Base-by-base conservation (phyloP, 1,140 invertebrate genomes). In the Pemphigus obesinymphae region DNA sequence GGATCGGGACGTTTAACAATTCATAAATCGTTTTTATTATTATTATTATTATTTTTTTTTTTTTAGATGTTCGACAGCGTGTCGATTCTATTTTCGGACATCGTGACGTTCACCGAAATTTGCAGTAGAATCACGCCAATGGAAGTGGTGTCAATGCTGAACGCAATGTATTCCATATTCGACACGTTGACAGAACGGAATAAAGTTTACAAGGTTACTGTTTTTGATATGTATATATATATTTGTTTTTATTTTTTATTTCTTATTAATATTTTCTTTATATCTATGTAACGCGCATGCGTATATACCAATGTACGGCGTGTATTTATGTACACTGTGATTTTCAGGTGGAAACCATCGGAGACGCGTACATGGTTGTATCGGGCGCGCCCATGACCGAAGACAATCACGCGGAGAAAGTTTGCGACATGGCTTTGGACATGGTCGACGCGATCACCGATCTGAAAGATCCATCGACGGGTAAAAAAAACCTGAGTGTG, bases 111-210 rank as follows among this genome's bases (percentile, higher is more conserved):
- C 87, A 98, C 96, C 0, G 94, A 96, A 87, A 98, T 99, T 84
- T 99, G 97, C 85, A 96, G 94, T 83, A 90, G 95, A 78, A 96
- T 98, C 83, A 95, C 94, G 0, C 97, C 97, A 0, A 96, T 98
- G 95, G 94, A 97, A 86, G 96, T 98, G 15, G 96, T 98, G 0
- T 96, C 95, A n/a, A 97, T 97, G 95, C 88, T 98, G 5, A 98
- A 97, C 87, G 94, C 92, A 8, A 97, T 97, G 95, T 97, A 97
- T 87, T 96, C 94, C 0, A 92, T 96, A 82, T 97, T 97, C 85
- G 95, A 97, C 85, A 93, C 92, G 3, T 89, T 98, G 4, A 97
- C 96, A 0, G 97, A 98, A 86, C 89, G 92, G 82, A 97, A 98
- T 88, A 89, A 91, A 34, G 96, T 98, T 8, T 98, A 98, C 86